These are phyloP conservation scores for Xestia rhomboidea DNA, from an alignment of 2,888 invertebrate species.

Conservation along the genomic window DNA sequence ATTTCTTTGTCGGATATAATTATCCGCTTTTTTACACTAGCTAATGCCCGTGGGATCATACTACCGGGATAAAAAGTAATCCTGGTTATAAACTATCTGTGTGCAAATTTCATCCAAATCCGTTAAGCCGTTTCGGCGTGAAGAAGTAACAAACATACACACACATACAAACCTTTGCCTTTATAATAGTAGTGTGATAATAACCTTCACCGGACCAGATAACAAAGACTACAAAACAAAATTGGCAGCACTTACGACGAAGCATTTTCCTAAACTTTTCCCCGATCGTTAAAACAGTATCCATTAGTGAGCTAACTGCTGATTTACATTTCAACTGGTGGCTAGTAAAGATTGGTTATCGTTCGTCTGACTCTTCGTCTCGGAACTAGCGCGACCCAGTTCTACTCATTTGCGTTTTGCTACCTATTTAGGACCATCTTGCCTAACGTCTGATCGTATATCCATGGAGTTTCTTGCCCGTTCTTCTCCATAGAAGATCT, in stretches of 20 bases:
- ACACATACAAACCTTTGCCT: too few relatives aligned
- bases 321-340: slow-evolving; percentile 64
- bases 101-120: too few relatives aligned
- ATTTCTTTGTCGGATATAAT: too few relatives aligned
- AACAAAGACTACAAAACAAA: slow-evolving; percentile 39
- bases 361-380: slow-evolving; percentile 74
- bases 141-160: too few relatives aligned
- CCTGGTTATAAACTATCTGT: too few relatives aligned
- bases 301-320: slow-evolving; percentile 58
- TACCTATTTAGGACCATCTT: slow-evolving; percentile 71
- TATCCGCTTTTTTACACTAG: too few relatives aligned
- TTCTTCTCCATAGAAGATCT: too few relatives aligned
- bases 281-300: slow-evolving; percentile 57
- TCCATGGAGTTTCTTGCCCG: too few relatives aligned
- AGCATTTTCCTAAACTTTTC: slow-evolving; percentile 61
- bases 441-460: slow-evolving; percentile 55
- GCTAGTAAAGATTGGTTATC: slow-evolving; percentile 55
- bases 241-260: slow-evolving; percentile 47
- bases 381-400: slow-evolving; percentile 78
- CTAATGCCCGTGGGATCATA: too few relatives aligned
- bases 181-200: too few relatives aligned
- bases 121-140: too few relatives aligned
- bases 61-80: too few relatives aligned
- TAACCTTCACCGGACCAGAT: slow-evolving; percentile 31
- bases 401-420: slow-evolving; percentile 73